Conservation (phyloP, 2,113 vertebrate species). For the Mola mola region DNA sequence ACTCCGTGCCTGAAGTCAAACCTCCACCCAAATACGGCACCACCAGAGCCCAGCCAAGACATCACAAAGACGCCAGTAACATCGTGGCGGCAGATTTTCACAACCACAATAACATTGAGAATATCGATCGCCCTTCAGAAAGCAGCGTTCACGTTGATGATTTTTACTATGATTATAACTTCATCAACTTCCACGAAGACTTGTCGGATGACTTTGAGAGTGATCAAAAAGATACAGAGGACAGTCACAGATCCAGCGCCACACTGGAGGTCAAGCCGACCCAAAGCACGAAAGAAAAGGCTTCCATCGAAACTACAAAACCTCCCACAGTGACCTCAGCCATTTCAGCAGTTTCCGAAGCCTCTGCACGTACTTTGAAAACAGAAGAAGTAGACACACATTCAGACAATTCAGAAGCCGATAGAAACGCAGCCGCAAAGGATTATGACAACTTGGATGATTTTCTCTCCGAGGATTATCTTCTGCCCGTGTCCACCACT, state of each 20-base stretch:
- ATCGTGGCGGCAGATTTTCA: slow-evolving; percentile 80
- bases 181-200: slow-evolving; percentile 96
- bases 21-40: slow-evolving; percentile 33
- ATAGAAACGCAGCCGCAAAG: not conserved
- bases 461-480: slow-evolving; percentile 63
- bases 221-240: slow-evolving; percentile 28
- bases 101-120: slow-evolving; percentile 68
- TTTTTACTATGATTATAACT: slow-evolving; percentile 99
- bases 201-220: slow-evolving; percentile 81
- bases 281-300: slow-evolving; percentile 19
- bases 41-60: slow-evolving; percentile 59
- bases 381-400: not conserved
- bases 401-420: slow-evolving; percentile 1
- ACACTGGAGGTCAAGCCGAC: slow-evolving; percentile 34
- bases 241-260: slow-evolving; percentile 21
- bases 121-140: slow-evolving; percentile 50
- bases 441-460: slow-evolving; percentile 26
- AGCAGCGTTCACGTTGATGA: slow-evolving; percentile 87
- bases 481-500: slow-evolving; percentile 60
- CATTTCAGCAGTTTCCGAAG: too few relatives aligned
- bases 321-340: slow-evolving; percentile 19
- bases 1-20: slow-evolving; percentile 72
- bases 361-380: too few relatives aligned
- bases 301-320: slow-evolving; percentile 8
- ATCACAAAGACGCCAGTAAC: slow-evolving; percentile 61